phyloP scores from a whole-genome alignment of 2,113 vertebrate genomes.

The Syngnathoides biaculeatus region DNA sequence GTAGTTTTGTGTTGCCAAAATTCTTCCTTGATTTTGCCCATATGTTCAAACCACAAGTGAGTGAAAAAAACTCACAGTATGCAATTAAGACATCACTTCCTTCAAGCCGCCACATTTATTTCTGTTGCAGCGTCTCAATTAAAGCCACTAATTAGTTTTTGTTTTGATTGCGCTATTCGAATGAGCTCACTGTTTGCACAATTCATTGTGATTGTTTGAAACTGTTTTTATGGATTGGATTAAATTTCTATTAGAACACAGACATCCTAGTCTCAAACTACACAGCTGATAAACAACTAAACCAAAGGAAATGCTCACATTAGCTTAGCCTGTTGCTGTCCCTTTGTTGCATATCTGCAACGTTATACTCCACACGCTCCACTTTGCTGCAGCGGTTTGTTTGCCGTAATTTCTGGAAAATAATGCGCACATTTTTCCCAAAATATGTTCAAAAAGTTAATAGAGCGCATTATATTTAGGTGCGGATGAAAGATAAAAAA shows the following conservation, averaged over 20 bases:
- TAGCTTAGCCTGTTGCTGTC: not conserved
- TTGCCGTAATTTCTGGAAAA: no score
- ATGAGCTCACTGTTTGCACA: slow-evolving; percentile 24
- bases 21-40: not conserved
- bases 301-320: not conserved
- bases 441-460: no score
- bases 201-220: slow-evolving; percentile 14
- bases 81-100: not conserved
- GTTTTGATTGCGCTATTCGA: slow-evolving; percentile 32
- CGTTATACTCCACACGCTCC: not conserved
- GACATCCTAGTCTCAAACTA: not conserved
- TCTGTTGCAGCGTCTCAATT: slow-evolving; percentile 4
- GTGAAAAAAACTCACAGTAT: not conserved
- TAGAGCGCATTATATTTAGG: no score
- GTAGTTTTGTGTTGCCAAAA: not conserved
- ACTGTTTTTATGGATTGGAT: not conserved
- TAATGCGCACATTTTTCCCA: no score
- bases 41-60: not conserved
- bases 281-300: not conserved
- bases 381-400: not conserved
- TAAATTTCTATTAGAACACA: not conserved
- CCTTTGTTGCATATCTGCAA: not conserved
- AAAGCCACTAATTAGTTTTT: slow-evolving; percentile 21
- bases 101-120: slow-evolving; percentile 1
- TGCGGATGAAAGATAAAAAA: no score